These are phyloP conservation scores for Paraplagusia blochii DNA, from an alignment of 2,113 vertebrate species.

Conservation along the genomic window DNA sequence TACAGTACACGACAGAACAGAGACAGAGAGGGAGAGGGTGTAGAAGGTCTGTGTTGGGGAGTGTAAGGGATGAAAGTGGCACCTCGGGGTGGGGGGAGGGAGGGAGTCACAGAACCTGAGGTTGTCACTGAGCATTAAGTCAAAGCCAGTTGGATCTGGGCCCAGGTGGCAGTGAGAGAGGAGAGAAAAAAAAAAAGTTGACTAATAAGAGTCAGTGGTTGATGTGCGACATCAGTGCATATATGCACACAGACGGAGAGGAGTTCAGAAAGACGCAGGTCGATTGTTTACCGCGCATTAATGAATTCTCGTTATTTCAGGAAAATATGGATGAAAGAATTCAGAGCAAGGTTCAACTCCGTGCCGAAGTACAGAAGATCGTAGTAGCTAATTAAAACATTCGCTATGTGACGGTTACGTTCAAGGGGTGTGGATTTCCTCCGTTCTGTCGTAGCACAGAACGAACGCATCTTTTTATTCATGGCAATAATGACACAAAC, in stretches of 20 bases:
- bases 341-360: slow-evolving; percentile 25
- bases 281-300: slow-evolving; percentile 22
- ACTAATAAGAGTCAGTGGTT: slow-evolving; percentile 8
- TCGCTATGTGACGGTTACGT: slow-evolving; percentile 52
- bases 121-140: slow-evolving; percentile 46
- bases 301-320: slow-evolving; percentile 16
- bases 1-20: slow-evolving; percentile 46
- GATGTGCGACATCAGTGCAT: background rate
- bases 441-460: too few species aligned
- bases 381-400: slow-evolving; percentile 46
- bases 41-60: slow-evolving; percentile 4
- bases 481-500: background rate
- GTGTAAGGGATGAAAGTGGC: slow-evolving; percentile 1
- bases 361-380: slow-evolving; percentile 28
- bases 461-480: slow-evolving; percentile 18
- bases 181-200: slow-evolving; percentile 25
- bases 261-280: slow-evolving; percentile 18
- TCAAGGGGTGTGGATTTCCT: slow-evolving; percentile 45
- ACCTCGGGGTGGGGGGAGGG: slow-evolving; percentile 22
- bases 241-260: slow-evolving; percentile 15
- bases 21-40: slow-evolving; percentile 19
- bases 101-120: slow-evolving; percentile 24
- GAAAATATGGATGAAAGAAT: slow-evolving; percentile 34
- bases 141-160: slow-evolving; percentile 31
- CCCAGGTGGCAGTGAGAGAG: slow-evolving; percentile 33